Base-by-base conservation (phyloP, 2,113 vertebrate genomes). In the Piprites chloris region DNA sequence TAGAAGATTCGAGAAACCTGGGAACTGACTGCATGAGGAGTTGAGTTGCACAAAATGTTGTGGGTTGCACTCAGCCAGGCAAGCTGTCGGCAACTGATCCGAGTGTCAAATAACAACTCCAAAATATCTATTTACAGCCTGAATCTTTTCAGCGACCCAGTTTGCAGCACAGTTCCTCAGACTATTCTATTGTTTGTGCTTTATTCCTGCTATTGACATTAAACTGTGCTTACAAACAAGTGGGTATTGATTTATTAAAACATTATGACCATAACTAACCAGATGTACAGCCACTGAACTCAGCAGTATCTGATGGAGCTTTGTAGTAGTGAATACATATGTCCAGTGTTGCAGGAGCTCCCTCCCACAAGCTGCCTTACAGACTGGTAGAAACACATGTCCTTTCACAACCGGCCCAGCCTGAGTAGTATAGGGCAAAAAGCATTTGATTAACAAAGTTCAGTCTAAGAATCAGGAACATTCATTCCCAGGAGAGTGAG, bases 271-370 rank as follows among this genome's bases (percentile, higher is more conserved):
- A 9, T 3, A 52, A 12, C 62, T 39, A 86, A 62, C 2, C 26
- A 39, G 24, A 52, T 10, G 4, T 39, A 53, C 13, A 42, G 13
- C 6, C 24, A 18, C n/a, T 59, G 28, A 84, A 44, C 33, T 55
- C 42, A 26, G 21, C 6, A 12, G 20, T 14, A 28, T n/a, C 75
- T 67, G 39, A 26, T 16, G 15, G 13, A 69, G 12, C n/a, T 71
- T 59, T 73, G 8, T 46, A 15, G 3, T 2, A 3, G n/a, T 19
- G 55, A 84, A 62, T 23, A 20, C 1, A 26, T 11, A 0, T 16
- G 32, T 27, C 37, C 26, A 46, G 2, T 6, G 17, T 49, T 5
- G 3, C 12, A n/a, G 72, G 17, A 69, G 5, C 14, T 1, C 20
- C 49, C 24, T 42, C 6, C 42, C 20, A 44, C 17, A 58, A 63